These are phyloP conservation scores for Steinernema carpocapsae DNA, from an alignment of 2,888 invertebrate genomes.

Conservation along the genomic window DNA sequence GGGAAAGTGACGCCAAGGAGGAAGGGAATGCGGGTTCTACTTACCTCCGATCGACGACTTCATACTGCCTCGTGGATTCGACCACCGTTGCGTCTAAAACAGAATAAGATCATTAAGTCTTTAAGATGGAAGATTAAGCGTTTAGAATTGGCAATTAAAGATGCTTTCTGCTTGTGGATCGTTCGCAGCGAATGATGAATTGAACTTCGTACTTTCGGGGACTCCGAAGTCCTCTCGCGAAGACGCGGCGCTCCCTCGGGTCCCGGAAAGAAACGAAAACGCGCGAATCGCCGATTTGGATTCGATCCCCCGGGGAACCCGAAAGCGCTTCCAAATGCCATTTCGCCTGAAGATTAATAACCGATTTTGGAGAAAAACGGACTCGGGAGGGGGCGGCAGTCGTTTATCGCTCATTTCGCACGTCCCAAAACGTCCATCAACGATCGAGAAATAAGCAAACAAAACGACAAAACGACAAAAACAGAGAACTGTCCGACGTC, in stretches of 20 bases:
- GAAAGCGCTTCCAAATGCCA: slow-evolving; percentile 5
- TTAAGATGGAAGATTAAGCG: too few species aligned
- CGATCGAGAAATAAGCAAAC: not conserved
- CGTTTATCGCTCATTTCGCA: slow-evolving; percentile 4
- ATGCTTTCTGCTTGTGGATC: not conserved
- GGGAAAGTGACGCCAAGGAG: too few species aligned
- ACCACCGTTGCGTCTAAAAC: not conserved
- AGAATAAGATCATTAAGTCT: too few species aligned
- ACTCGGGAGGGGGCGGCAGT: not conserved
- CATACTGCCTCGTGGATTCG: not conserved
- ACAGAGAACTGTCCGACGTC: not conserved
- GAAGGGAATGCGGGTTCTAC: not conserved
- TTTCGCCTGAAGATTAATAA: slow-evolving; percentile 33
- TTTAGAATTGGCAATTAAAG: not conserved
- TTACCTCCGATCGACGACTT: slow-evolving; percentile 23
- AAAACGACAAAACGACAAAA: not conserved
- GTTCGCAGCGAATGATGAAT: not conserved
- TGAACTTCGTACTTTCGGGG: slow-evolving; percentile 6
- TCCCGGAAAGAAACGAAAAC: slow-evolving; percentile 6
- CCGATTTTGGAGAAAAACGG: slow-evolving; percentile 21
- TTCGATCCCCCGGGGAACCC: not conserved
- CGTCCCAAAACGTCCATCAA: not conserved
- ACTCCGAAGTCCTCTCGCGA: not conserved
- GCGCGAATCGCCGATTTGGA: not conserved
- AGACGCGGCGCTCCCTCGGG: not conserved